Evolutionary conservation across 2,797 vertebrate species (phyloP), one percentile per base, ranked within the genome.

Genomic region (Lacerta agilis): DNA sequence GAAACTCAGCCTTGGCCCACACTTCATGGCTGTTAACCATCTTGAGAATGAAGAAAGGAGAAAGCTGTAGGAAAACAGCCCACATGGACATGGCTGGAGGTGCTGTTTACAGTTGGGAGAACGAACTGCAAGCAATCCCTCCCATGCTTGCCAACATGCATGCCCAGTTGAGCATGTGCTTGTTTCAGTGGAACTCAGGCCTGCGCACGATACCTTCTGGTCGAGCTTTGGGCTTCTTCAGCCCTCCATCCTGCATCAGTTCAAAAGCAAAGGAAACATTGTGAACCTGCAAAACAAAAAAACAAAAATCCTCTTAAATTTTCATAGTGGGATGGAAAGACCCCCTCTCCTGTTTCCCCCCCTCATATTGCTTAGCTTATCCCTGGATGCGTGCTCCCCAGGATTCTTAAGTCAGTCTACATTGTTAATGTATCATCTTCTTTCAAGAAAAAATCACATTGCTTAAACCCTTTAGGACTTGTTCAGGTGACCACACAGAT

Each of bases 201-300:
- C 64, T 75, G 61, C 0, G 0, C 33, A 64, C 29, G 0, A 81
- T 97, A 99, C 99, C 99, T 98, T 99, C 99, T 15, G 99, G 98
- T 69, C 98, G 97, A 82, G 99, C 98, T 97, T 99, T 99, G 64
- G 99, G 99, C 92, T 99, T 99, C 96, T 98, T 98, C 90, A 99
- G 96, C 2, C 98, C 99, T 83, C 98, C 98, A 0, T 99, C 99
- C 84, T 99, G 98, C 99, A 99, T 99, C 92, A 99, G 96, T 93
- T 99, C 98, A 92, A 99, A 99, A 69, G 99, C 98, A 93, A 99
- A 99, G 0, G 98, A 96, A 87, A 99, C 98, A 18, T 99, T 99
- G 91, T 99, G 99, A 13, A 99, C 99, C 99, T 99, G 95, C 81
- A 87, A n/a, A 77, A 93, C 45, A 76, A 67, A 67, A 25, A 20